Base-by-base conservation (phyloP, 2,113 vertebrate species). In the Gymnogyps californianus region DNA sequence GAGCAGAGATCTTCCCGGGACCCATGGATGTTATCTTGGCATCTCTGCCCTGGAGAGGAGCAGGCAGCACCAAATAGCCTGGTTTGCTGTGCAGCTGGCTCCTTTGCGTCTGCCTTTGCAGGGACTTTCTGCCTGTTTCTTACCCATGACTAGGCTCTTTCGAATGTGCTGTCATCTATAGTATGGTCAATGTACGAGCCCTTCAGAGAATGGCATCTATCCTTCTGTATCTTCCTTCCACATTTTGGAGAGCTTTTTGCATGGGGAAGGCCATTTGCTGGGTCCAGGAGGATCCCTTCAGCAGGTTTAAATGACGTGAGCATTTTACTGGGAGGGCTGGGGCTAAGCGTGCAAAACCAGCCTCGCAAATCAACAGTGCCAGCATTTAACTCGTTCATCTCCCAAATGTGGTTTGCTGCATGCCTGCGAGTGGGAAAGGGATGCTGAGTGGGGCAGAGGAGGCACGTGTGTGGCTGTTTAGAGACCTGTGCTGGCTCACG, bases 381-480 rank as follows among this genome's bases (percentile, higher is more conserved):
- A 10, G 25, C 2, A 1, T 28, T 75, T 31, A 20, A 40, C 19
- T 14, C 4, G 12, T 15, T 54, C 21, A 1, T 42, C 15, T 47
- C 46, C 20, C 61, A 15, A 0, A 18, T 4, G 28, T 28, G 42
- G n/a, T 24, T 52, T 28, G 34, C 44, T 38, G 31, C 2, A 3
- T n/a, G 16, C 31, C 40, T 51, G 24, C 1, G 6, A 13, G 31
- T 15, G 38, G 55, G 47, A 40, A 34, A 46, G 70, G 38, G 62
- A 16, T 46, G 78, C 21, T 15, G 77, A 10, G 10, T 0, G 4
- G 47, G 42, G 31, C 57, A 31, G n/a, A 49, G n/a, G 49, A 54
- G 20, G 16, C 16, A 29, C 6, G 1, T 9, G 7, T 3, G 21
- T 15, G 21, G 5, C 25, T 44, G 9, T 36, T 58, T 2, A 31